Evolutionary conservation across 2,113 vertebrate species (phyloP).

Genomic region (Alligator sinensis): DNA sequence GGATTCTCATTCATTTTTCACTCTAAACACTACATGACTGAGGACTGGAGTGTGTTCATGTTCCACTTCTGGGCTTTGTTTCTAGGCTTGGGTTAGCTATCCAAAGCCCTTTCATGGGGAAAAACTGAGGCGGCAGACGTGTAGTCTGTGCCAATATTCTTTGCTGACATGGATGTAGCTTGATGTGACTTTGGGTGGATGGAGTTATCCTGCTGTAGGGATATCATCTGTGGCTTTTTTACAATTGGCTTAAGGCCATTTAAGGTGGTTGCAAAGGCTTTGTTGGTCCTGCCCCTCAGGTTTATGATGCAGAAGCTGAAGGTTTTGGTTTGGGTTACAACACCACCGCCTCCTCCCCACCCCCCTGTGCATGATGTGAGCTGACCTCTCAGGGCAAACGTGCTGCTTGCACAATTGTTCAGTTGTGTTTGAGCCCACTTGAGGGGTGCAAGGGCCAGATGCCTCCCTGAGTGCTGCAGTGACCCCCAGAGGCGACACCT

Average conservation of each 20-base stretch:
- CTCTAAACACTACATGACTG: not conserved
- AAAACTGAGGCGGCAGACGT: not conserved
- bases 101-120: not conserved
- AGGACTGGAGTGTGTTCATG: not conserved
- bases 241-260: too few species aligned
- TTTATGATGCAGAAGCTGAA: not conserved
- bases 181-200: too few species aligned
- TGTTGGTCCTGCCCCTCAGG: too few species aligned
- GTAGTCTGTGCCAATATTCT: too few species aligned
- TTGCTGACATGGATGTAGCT: too few species aligned
- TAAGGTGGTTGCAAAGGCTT: too few species aligned
- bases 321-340: not conserved
- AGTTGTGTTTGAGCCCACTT: fast-evolving
- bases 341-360: too few species aligned
- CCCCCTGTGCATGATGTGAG: not conserved
- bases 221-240: too few species aligned
- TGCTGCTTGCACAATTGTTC: not conserved
- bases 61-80: not conserved
- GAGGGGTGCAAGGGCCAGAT: not conserved
- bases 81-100: not conserved
- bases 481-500: too few species aligned
- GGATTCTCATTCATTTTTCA: not conserved
- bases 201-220: too few species aligned
- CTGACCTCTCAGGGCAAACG: not conserved
- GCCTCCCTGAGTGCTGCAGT: too few species aligned